These are phyloP conservation scores for Mormyrus iriodes DNA, from an alignment of 2,113 vertebrate genomes.

Conservation along the genomic window DNA sequence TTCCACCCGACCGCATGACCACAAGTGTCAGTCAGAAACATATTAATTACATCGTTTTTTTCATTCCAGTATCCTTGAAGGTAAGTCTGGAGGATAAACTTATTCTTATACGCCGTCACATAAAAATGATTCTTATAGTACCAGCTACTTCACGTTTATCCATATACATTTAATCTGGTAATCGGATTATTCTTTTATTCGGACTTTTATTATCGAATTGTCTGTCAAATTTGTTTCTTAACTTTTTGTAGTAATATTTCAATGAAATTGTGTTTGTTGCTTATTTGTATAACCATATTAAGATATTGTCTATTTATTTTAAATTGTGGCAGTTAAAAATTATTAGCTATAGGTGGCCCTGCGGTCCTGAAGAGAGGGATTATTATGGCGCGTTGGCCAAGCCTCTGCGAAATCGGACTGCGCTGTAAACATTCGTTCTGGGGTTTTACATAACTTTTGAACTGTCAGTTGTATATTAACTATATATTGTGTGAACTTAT, in stretches of 20 bases:
- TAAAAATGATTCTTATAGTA: not conserved
- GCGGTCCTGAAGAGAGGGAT: not conserved
- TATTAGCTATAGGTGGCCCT: not conserved
- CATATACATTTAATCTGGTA: not conserved
- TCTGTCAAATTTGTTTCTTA: not conserved
- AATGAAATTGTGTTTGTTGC: not conserved
- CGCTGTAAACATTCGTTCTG: not conserved
- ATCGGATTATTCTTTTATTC: too few species aligned
- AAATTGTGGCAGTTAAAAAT: not conserved
- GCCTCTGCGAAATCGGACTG: not conserved
- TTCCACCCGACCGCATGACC: not conserved
- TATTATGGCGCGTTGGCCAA: not conserved
- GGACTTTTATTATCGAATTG: not conserved
- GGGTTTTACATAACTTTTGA: not conserved
- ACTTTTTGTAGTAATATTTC: not conserved
- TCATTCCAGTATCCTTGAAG: slow-evolving; percentile 13
- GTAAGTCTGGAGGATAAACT: slow-evolving; percentile 29
- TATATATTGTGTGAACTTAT: too few species aligned
- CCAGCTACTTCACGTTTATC: not conserved
- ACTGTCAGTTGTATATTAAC: too few species aligned
- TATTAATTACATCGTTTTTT: slow-evolving; percentile 2
- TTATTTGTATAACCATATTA: not conserved
- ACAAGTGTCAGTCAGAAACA: not conserved
- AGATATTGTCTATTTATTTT: not conserved
- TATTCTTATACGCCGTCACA: too few species aligned